Percentiles rank a stretch among this genome's conserved stretches.
These are phyloP conservation scores for Synanthedon formicaeformis DNA, from an alignment of 2,888 invertebrate genomes.

Conservation along the genomic window DNA sequence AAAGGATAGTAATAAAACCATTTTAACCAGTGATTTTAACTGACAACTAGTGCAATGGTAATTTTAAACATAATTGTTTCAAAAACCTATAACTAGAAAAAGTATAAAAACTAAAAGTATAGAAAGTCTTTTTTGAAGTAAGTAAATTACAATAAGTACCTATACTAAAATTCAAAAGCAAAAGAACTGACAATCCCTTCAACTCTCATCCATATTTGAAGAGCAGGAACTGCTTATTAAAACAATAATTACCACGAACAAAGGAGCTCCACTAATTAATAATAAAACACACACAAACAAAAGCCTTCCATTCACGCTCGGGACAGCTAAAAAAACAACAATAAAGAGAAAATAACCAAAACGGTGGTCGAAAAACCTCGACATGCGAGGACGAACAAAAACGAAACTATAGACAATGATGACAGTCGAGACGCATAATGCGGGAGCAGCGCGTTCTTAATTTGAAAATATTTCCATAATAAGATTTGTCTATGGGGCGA, in stretches of 20 bases:
- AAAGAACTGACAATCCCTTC: constrained; percentile 29
- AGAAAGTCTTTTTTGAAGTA: background rate
- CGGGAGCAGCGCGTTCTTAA: constrained; percentile 67
- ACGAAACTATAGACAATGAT: constrained; percentile 66
- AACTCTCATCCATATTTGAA: constrained; percentile 48
- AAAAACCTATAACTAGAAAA: too few species aligned
- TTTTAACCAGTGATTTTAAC: too few species aligned
- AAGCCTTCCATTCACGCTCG: constrained; percentile 61
- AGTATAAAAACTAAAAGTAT: too few species aligned
- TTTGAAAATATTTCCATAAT: constrained; percentile 71
- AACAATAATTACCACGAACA: constrained; percentile 71
- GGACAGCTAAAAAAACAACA: constrained; percentile 41
- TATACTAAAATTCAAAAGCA: background rate
- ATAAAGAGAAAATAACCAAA: constrained; percentile 56
- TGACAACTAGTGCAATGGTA: too few species aligned
- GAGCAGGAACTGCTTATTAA: constrained; percentile 69
- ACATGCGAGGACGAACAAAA: constrained; percentile 66
- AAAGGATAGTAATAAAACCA: too few species aligned
- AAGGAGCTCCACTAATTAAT: constrained; percentile 68
- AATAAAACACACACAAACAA: constrained; percentile 70
- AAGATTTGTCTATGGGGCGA: constrained; percentile 68
- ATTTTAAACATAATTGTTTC: too few species aligned
- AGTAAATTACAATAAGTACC: background rate
- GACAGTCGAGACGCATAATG: constrained; percentile 68
- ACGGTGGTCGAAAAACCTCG: constrained; percentile 68